Percentiles rank a stretch among this genome's conserved stretches.
Evolutionary conservation across 2,113 vertebrate genomes (phyloP).

Genomic region (Callaeas wilsoni): DNA sequence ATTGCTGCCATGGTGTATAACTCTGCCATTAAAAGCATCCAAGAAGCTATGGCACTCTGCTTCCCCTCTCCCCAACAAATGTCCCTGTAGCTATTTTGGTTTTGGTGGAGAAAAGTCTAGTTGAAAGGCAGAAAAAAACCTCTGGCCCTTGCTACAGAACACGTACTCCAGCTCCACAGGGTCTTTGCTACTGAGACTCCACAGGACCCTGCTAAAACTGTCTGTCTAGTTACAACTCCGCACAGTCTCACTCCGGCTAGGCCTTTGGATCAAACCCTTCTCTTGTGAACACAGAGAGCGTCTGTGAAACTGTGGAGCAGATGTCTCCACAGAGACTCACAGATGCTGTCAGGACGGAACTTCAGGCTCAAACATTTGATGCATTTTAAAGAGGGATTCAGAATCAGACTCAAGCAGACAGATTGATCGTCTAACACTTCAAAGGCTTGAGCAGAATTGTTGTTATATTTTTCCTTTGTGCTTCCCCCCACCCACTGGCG

Average conservation of each 20-base stretch:
- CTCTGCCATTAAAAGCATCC: conserved; percentile 13
- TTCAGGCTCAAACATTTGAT: conserved; percentile 79
- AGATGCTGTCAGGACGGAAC: conserved; percentile 77
- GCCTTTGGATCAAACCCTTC: conserved; percentile 78
- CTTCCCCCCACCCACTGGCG: conserved; percentile 9
- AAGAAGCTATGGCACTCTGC: conserved; percentile 3
- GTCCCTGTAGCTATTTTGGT: conserved; percentile 14
- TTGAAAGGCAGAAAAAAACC: conserved; percentile 63
- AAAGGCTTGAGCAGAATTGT: conserved; percentile 66
- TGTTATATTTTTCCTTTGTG: conserved; percentile 63
- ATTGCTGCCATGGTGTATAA: not conserved
- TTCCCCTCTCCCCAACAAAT: not conserved
- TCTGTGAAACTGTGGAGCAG: conserved; percentile 73
- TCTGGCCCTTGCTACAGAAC: conserved; percentile 41
- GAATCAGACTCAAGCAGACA: conserved; percentile 76
- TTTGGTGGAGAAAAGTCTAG: conserved; percentile 7
- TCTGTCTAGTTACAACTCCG: conserved; percentile 67
- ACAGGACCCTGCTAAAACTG: conserved; percentile 67
- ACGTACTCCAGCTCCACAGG: conserved; percentile 58
- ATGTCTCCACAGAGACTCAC: conserved; percentile 79
- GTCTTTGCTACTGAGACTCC: conserved; percentile 66
- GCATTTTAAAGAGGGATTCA: conserved; percentile 79
- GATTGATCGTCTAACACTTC: conserved; percentile 77
- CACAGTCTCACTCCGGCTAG: conserved; percentile 66
- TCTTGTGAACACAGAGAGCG: conserved; percentile 72